Base-by-base conservation (phyloP, 64 coral and sea anemone species). In the Pachyseris speciosa region DNA sequence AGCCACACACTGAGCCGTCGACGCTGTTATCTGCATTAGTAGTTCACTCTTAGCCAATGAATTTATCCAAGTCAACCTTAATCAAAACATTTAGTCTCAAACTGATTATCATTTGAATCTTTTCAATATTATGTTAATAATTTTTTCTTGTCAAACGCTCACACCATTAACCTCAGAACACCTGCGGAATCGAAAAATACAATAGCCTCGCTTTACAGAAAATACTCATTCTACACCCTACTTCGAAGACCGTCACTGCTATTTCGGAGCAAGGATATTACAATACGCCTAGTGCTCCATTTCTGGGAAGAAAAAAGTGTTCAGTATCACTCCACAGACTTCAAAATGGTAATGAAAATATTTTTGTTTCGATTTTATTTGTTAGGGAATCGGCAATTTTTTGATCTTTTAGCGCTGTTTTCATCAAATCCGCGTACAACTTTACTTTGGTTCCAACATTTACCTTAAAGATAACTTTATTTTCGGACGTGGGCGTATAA, bases 191-290 rank as follows among this genome's bases (percentile, higher is more conserved):
- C 9, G 1, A 52, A 76, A 24, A 76, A 76, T 24, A 76, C 1
- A 50, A 76, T 76, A 43, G 43, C 30, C 44, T 29, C 2, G 42
- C 25, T 51, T 31, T 9, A 12, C 17, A 49, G 42, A 50, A 50
- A 28, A 25, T 76, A 28, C 32, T 51, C 73, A 76, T 31, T 50
- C 43, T 43, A 52, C 73, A 49, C 73, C 73, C 73, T 17, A 49
- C 44, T 76, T 76, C 43, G 73, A 76, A 76, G 27, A 43, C 27
- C 73, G 73, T 76, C 45, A 47, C 73, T 76, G 43, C 73, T 45
- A 27, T 30, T 76, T 76, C 43, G 73, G 25, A 76, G 73, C 42
- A 49, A 26, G 73, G 42, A 76, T 20, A 49, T 6, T 74, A 0
- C 45, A 41, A 25, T 9, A 31, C 27, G 43, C 32, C 45, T 10